Evolutionary conservation across 92 coral and sea anemone genomes (phyloP).

Genomic region (Pocillopora grandis): DNA sequence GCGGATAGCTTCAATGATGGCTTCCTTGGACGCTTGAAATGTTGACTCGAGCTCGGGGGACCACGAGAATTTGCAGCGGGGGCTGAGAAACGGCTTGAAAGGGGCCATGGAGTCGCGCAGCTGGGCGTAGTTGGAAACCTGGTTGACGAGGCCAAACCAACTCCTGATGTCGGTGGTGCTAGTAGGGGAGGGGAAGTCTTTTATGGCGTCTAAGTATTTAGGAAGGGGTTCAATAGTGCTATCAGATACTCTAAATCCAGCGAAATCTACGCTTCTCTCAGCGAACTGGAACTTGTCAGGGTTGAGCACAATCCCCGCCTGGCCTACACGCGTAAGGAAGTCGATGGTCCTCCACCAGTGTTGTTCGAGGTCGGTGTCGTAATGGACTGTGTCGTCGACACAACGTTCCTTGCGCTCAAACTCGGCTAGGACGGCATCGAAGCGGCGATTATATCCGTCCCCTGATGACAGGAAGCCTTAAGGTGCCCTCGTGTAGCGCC

Average conservation of each 20-base stretch:
- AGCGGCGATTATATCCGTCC: constrained; percentile 74
- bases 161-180: constrained; percentile 70
- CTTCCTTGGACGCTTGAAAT: constrained; percentile 38
- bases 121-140: constrained; percentile 46
- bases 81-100: constrained; percentile 23
- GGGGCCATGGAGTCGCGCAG: constrained; percentile 24
- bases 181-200: constrained; percentile 71
- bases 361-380: constrained; percentile 67
- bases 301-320: constrained; percentile 76
- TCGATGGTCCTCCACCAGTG: constrained; percentile 86
- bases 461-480: constrained; percentile 71
- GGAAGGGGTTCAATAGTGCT: constrained; percentile 71
- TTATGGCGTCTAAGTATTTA: constrained; percentile 68
- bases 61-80: constrained; percentile 25
- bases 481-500: constrained; percentile 85
- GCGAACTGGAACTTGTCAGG: constrained; percentile 73
- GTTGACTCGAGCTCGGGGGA: constrained; percentile 45
- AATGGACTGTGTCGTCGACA: constrained; percentile 77
- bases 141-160: constrained; percentile 76
- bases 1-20: constrained; percentile 49
- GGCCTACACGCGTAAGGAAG: constrained; percentile 76
- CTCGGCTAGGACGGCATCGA: constrained; percentile 66
- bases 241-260: constrained; percentile 65
- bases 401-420: constrained; percentile 71
- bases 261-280: constrained; percentile 53